A percentile compares a stretch with the other conserved stretches of the same genome.
These are phyloP conservation scores for Chanos chanos DNA, from an alignment of 2,797 vertebrate species.

Conservation along the genomic window DNA sequence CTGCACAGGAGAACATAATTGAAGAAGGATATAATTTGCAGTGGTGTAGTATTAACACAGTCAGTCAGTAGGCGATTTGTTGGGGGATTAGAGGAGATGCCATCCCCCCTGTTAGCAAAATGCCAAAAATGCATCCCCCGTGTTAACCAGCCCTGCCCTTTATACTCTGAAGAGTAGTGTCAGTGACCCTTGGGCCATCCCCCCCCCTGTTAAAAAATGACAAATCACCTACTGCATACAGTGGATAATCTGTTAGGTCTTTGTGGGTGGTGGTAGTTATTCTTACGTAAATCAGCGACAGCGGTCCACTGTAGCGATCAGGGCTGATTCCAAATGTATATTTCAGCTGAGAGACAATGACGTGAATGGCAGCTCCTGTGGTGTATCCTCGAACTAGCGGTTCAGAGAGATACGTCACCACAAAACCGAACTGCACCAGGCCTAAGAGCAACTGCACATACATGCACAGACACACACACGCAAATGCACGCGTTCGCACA, in stretches of 20 bases:
- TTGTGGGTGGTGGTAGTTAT: conserved; percentile 49
- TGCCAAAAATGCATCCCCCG: too few relatives aligned
- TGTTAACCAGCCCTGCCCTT: too few relatives aligned
- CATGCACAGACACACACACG: conserved; percentile 24
- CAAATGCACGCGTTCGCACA: not conserved
- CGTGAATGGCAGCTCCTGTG: conserved; percentile 82
- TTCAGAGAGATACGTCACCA: conserved; percentile 94
- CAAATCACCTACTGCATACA: not conserved
- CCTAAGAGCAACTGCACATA: conserved; percentile 67
- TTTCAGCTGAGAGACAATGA: conserved; percentile 90
- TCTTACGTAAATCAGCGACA: conserved; percentile 70
- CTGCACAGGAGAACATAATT: conserved; percentile 52
- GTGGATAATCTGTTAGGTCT: not conserved
- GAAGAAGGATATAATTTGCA: not conserved
- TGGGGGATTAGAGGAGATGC: too few relatives aligned
- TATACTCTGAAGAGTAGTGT: too few relatives aligned
- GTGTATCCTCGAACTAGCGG: conserved; percentile 88
- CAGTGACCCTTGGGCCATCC: too few relatives aligned
- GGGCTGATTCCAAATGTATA: conserved; percentile 81
- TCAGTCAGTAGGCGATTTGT: too few relatives aligned
- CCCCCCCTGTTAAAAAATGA: too few relatives aligned
- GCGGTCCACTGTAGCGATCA: conserved; percentile 69
- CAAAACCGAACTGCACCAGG: conserved; percentile 85
- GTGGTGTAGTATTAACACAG: too few relatives aligned
- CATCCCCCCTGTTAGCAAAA: too few relatives aligned